phyloP scores from a whole-genome alignment of 2,113 vertebrate genomes.

The Oreochromis niloticus region DNA sequence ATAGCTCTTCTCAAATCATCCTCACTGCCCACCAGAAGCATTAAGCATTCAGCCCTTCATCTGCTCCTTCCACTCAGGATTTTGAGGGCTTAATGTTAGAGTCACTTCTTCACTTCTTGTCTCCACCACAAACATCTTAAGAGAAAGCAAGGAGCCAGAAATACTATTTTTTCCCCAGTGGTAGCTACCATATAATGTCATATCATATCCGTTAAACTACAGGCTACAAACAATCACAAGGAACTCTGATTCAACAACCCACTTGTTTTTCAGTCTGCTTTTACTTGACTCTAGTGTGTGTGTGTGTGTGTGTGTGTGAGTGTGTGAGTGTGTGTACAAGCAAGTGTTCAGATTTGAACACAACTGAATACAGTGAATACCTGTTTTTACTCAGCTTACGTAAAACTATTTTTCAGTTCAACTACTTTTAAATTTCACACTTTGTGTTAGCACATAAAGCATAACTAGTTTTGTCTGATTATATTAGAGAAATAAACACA shows the following conservation, averaged over 20 bases:
- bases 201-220: background rate
- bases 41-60: constrained; percentile 43
- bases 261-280: background rate
- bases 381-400: background rate
- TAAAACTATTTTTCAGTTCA: background rate
- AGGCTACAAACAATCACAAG: background rate
- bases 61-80: constrained; percentile 23
- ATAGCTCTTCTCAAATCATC: constrained; percentile 3
- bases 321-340: background rate
- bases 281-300: background rate
- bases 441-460: background rate
- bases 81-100: constrained; percentile 18
- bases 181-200: background rate
- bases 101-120: background rate
- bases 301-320: no score
- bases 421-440: background rate
- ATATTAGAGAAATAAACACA: background rate
- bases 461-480: background rate
- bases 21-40: constrained; percentile 37
- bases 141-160: background rate
- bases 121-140: background rate
- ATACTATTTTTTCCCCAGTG: background rate
- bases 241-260: background rate
- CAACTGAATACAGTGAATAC: no score
- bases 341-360: background rate